Evolutionary conservation across 2,113 vertebrate genomes (phyloP).

Genomic region (Ictidomys tridecemlineatus): DNA sequence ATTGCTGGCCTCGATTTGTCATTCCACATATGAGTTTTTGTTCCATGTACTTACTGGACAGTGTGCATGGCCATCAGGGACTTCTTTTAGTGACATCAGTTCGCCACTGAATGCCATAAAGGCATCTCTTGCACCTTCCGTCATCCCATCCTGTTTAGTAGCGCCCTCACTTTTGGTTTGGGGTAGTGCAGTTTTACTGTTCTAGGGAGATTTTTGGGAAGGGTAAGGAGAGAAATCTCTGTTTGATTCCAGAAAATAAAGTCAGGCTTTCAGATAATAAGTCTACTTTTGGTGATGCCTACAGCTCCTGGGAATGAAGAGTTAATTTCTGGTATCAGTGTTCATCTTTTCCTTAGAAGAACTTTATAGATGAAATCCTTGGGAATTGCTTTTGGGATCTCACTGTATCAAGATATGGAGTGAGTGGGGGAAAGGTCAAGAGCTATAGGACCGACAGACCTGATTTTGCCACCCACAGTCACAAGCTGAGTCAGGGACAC

Average conservation of each 20-base stretch:
- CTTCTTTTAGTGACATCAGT: background rate
- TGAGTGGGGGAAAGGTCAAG: background rate
- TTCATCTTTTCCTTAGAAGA: background rate
- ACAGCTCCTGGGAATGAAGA: background rate
- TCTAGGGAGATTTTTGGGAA: background rate
- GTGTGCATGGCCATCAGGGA: background rate
- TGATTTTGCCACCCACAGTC: background rate
- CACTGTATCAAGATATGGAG: background rate
- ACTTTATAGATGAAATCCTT: background rate
- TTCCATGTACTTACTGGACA: background rate
- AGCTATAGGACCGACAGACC: background rate
- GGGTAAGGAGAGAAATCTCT: background rate
- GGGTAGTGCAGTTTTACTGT: background rate
- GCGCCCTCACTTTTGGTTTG: background rate
- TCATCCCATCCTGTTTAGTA: background rate
- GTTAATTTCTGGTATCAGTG: background rate
- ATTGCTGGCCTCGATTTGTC: background rate
- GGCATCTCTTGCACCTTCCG: background rate
- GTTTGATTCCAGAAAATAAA: constrained; percentile 25
- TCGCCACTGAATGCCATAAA: background rate
- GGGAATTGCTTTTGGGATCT: background rate
- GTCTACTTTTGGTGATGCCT: constrained; percentile 18
- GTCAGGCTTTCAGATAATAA: background rate
- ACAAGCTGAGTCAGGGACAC: background rate
- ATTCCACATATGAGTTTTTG: background rate